Base-by-base conservation (phyloP, 2,888 invertebrate genomes). In the Andrena trimmerana region DNA sequence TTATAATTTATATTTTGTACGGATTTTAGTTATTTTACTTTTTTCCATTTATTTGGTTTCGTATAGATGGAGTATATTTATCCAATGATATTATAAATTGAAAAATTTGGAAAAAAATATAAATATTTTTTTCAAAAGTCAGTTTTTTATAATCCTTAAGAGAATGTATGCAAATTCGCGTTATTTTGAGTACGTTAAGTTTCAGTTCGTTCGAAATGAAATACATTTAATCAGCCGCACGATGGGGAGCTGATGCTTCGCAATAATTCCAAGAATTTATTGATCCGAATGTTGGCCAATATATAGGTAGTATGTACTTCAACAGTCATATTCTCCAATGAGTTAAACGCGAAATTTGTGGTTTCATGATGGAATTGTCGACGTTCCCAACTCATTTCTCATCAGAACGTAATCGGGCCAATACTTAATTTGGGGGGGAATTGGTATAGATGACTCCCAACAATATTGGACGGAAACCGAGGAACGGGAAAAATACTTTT, bases 181-280 rank as follows among this genome's bases (percentile, higher is more conserved):
- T 36, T 33, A 31, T 78, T 63, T 16, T 10, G 8, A 31, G n/a
- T 42, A 29, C 36, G 52, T 50, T 50, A 27, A 70, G 52, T 57
- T 60, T 54, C 29, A 36, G 27, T 48, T 48, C 50, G 54, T 48
- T 54, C 59, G n/a, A 20, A 20, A 16, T 36, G 81, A 71, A 78
- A 78, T 62, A 42, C 66, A 20, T 71, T 78, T 78, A 78, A 78
- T 71, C 62, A 78, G 16, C 24, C 5, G 27, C 66, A 20, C 31
- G 2, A 62, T 36, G 16, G 36, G 27, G 50, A 52, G 36, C 20
- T 29, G 65, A 31, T 67, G 48, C 29, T 42, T 66, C 42, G 48
- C 31, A 29, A 59, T 65, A 50, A 81, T 59, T 59, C 57, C 50
- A 70, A 63, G 72, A 78, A 78, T 78, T 62, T 78, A 81, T 81